These are phyloP conservation scores for Cerceris rybyensis DNA, from an alignment of 2,888 invertebrate species.

Conservation along the genomic window DNA sequence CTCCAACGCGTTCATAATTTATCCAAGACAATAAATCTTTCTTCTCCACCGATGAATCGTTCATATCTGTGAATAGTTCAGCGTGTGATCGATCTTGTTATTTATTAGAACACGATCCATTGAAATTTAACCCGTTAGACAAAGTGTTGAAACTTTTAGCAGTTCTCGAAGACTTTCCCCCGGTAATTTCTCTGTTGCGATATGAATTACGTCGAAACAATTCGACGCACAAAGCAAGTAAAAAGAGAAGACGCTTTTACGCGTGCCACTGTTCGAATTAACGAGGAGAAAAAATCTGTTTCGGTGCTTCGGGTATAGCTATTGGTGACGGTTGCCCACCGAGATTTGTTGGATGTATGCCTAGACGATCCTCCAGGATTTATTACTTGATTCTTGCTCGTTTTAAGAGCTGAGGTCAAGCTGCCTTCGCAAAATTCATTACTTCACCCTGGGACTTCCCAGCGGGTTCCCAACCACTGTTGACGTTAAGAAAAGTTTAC, in stretches of 20 bases:
- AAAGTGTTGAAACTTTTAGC: no score
- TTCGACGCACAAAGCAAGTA: conserved; percentile 29
- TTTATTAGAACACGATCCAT: no score
- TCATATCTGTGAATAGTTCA: no score
- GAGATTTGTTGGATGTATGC: conserved; percentile 49
- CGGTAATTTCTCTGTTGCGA: conserved; percentile 10
- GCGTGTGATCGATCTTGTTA: no score
- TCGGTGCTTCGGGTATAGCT: no score
- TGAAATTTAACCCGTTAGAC: no score
- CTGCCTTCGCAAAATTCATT: conserved; percentile 68
- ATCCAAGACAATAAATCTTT: no score
- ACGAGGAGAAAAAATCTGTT: conserved; percentile 35
- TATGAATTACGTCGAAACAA: conserved; percentile 16
- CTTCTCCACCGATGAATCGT: no score
- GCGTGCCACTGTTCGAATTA: conserved; percentile 53
- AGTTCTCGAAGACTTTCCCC: no score
- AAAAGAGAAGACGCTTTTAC: conserved; percentile 20
- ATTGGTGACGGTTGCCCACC: conserved; percentile 15
- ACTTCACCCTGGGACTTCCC: conserved; percentile 48
- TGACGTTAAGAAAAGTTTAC: conserved; percentile 64
- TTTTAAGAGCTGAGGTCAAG: conserved; percentile 49
- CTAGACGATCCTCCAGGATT: conserved; percentile 40
- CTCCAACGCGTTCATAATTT: no score
- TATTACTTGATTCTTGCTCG: conserved; percentile 47
- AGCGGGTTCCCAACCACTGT: conserved; percentile 19